These are phyloP conservation scores for Drosophila kanapiae DNA, from an alignment of 1,140 invertebrate species.

Conservation along the genomic window DNA sequence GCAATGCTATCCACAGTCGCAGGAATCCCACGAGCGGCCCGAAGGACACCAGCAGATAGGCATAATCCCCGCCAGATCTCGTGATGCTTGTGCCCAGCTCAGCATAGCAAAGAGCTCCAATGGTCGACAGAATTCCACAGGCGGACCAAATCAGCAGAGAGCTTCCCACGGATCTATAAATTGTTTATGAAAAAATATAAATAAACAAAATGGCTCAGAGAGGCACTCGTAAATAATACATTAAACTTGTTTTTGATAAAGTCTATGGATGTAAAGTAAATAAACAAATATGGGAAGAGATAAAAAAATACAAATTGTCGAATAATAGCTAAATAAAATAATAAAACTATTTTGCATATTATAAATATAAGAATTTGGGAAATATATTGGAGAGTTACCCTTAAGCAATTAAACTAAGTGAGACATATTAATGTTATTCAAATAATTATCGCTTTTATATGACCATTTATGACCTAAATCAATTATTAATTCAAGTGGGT, in stretches of 20 bases:
- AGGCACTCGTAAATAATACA: too few species aligned
- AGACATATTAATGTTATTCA: not conserved
- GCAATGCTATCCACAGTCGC: conserved; percentile 93
- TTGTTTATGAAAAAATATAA: conserved; percentile 18
- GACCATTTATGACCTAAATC: too few species aligned
- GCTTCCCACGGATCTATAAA: conserved; percentile 88
- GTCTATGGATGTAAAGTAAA: too few species aligned
- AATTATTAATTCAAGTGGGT: not conserved
- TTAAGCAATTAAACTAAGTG: not conserved
- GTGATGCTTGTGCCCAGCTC: conserved; percentile 94
- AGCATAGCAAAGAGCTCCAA: conserved; percentile 93
- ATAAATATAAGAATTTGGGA: too few species aligned
- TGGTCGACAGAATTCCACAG: conserved; percentile 90
- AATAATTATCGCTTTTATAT: not conserved
- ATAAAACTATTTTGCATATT: too few species aligned
- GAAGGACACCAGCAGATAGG: conserved; percentile 94
- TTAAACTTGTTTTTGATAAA: too few species aligned
- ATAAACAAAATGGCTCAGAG: too few species aligned
- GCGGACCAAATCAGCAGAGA: conserved; percentile 91
- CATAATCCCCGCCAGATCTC: conserved; percentile 95
- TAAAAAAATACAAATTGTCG: too few species aligned
- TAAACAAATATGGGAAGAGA: too few species aligned
- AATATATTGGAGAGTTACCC: too few species aligned
- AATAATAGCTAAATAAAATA: too few species aligned
- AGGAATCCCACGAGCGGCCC: conserved; percentile 95